Percentiles rank a stretch among this genome's conserved stretches.
These are phyloP conservation scores for Hemitrygon akajei DNA, from an alignment of 2,797 vertebrate species.

Conservation along the genomic window DNA sequence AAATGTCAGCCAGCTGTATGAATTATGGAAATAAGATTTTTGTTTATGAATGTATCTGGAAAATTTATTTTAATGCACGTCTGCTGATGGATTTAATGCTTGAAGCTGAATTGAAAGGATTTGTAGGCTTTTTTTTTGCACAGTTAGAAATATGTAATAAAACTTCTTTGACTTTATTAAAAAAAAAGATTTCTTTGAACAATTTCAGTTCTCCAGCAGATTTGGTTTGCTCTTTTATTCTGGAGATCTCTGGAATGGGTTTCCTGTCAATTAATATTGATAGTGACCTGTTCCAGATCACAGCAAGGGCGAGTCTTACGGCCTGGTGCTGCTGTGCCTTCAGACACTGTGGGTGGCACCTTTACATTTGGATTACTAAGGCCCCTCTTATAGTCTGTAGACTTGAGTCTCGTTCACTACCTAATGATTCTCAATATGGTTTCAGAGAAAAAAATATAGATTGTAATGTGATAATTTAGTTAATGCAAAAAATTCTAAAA, in stretches of 20 bases:
- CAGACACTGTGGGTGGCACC: neutral
- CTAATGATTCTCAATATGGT: neutral
- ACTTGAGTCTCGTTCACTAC: neutral
- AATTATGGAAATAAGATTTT: constrained; percentile 82
- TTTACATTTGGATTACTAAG: neutral
- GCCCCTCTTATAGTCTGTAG: neutral
- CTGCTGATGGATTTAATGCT: constrained; percentile 78
- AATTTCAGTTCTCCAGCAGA: constrained; percentile 19
- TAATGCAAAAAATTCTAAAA: neutral
- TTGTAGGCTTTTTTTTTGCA: constrained; percentile 44
- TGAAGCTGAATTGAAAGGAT: constrained; percentile 71
- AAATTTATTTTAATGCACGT: constrained; percentile 75
- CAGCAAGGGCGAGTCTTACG: neutral
- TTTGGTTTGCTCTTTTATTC: neutral
- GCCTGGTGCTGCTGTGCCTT: neutral
- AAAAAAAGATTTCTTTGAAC: neutral
- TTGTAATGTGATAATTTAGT: neutral
- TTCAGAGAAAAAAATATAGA: neutral
- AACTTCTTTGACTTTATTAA: neutral
- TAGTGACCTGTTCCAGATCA: neutral
- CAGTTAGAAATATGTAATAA: constrained; percentile 28
- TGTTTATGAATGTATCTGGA: constrained; percentile 81
- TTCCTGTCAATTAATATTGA: constrained; percentile 5
- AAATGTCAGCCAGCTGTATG: constrained; percentile 78
- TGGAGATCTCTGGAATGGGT: neutral